phyloP scores from a whole-genome alignment of 2,888 invertebrate genomes.

The Azorinus chamasolen region DNA sequence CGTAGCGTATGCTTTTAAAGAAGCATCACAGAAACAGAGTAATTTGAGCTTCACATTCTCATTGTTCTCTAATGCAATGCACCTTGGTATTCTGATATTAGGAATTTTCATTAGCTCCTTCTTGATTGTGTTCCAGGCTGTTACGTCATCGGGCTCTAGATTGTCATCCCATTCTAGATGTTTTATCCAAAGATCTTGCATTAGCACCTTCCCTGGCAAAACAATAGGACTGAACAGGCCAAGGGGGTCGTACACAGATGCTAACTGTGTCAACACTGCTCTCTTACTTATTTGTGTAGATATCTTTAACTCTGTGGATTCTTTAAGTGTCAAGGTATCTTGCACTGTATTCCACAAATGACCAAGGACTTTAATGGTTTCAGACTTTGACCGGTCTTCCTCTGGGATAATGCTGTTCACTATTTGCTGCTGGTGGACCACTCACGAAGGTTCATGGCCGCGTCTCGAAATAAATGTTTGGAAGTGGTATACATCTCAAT shows the following conservation, averaged over 20 bases:
- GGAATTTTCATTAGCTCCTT: neutral
- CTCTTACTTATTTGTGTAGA: slow-evolving; percentile 4
- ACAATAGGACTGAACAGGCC: slow-evolving; percentile 22
- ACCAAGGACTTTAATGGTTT: slow-evolving; percentile 21
- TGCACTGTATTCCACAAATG: slow-evolving; percentile 22
- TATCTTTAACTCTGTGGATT: neutral
- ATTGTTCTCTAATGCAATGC: neutral
- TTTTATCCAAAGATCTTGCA: slow-evolving; percentile 29
- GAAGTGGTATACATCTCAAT: slow-evolving; percentile 15
- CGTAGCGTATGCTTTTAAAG: slow-evolving; percentile 31
- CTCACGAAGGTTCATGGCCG: slow-evolving; percentile 33
- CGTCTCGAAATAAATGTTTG: slow-evolving; percentile 31
- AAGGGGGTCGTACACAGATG: slow-evolving; percentile 23
- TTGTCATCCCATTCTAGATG: slow-evolving; percentile 23
- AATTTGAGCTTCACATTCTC: slow-evolving; percentile 9
- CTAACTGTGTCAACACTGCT: slow-evolving; percentile 10
- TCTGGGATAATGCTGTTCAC: slow-evolving; percentile 9
- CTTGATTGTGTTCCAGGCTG: slow-evolving; percentile 1
- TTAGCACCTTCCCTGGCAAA: slow-evolving; percentile 19
- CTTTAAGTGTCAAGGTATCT: slow-evolving; percentile 23
- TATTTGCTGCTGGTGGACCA: slow-evolving; percentile 27
- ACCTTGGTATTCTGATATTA: slow-evolving; percentile 2
- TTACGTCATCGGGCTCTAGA: neutral
- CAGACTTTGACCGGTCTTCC: neutral
- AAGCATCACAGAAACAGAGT: slow-evolving; percentile 45